Base-by-base conservation (phyloP, 2,888 invertebrate genomes). In the Nemurella pictetii region DNA sequence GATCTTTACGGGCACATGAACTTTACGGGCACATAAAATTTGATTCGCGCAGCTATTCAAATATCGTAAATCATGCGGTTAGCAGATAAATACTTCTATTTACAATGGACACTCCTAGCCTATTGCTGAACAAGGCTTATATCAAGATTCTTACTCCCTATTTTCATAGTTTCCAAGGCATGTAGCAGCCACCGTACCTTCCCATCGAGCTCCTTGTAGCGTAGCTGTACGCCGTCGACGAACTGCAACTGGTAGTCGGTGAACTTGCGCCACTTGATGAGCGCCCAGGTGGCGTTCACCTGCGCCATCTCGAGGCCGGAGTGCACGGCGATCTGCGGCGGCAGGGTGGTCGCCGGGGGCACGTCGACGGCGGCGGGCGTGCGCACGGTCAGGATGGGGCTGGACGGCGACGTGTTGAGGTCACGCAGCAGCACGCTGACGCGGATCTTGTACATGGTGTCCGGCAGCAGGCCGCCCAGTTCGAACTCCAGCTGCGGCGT, bases 401-500 rank as follows among this genome's bases (percentile, higher is more conserved):
- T 97, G 73, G 94, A 93, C 0, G 96, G 96, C 83, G 95, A 95
- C 81, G 95, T 95, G 4, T 95, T 94, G 4, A 97, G 89, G 88
- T 96, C 96, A 86, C 95, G 93, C 15, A 97, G 91, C 80, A 94
- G 94, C 20, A 97, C 93, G 12, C 95, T 95, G 0, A 97, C 96
- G 89, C 96, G 94, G 27, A 98, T 94, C 90, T 94, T 95, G 90
- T 98, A 97, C 55, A 94, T 93, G 0, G 96, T 96, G 85, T 95
- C 94, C 0, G 97, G 94, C 88, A 94, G 93, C 83, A 98, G 91
- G 0, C 94, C 94, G 12, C 94, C 93, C 83, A 97, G 90, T 86
- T 96, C 94, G 91, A 97, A 96, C 90, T 97, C 97, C 86, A 97
- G 91, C 86, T 97, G 96, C 4, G 95, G 94, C 5, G 96, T 96